These are phyloP conservation scores for Girardia tigrina DNA, from an alignment of 2,888 invertebrate genomes.

Conservation along the genomic window DNA sequence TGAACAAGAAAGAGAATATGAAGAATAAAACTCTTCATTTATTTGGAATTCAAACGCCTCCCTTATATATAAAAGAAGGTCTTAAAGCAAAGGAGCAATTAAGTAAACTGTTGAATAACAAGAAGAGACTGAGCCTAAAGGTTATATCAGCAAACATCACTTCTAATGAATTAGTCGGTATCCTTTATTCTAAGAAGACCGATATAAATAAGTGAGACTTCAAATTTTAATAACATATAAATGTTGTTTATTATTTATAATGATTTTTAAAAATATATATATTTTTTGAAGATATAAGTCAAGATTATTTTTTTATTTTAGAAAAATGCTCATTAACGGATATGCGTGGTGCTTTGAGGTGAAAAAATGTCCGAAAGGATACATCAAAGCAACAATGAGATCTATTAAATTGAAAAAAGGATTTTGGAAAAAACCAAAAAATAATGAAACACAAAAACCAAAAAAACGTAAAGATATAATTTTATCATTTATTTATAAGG, in stretches of 20 bases:
- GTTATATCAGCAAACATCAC: neutral
- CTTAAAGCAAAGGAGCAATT: neutral
- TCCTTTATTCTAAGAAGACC: neutral
- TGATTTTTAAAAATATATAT: neutral
- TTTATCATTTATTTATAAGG: neutral
- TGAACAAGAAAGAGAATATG: neutral
- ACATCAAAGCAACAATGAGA: neutral
- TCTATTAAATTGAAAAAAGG: neutral
- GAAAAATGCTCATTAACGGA: slow-evolving; percentile 2
- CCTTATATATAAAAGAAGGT: neutral
- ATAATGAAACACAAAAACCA: neutral
- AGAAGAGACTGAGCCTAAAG: neutral
- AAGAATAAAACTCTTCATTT: neutral
- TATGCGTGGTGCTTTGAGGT: neutral
- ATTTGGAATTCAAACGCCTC: neutral
- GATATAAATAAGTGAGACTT: slow-evolving; percentile 1
- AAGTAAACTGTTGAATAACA: neutral
- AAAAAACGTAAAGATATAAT: neutral
- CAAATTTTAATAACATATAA: too few relatives aligned
- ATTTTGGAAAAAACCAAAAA: slow-evolving; percentile 3
- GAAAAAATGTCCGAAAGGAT: neutral
- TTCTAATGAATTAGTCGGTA: neutral
- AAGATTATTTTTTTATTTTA: neutral
- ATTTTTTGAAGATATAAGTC: neutral
- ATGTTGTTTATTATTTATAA: too few relatives aligned